A percentile compares a stretch with the other conserved stretches of the same genome.
Evolutionary conservation across 2,888 invertebrate genomes (phyloP).

Genomic region (Hydroisotoma schaefferi): DNA sequence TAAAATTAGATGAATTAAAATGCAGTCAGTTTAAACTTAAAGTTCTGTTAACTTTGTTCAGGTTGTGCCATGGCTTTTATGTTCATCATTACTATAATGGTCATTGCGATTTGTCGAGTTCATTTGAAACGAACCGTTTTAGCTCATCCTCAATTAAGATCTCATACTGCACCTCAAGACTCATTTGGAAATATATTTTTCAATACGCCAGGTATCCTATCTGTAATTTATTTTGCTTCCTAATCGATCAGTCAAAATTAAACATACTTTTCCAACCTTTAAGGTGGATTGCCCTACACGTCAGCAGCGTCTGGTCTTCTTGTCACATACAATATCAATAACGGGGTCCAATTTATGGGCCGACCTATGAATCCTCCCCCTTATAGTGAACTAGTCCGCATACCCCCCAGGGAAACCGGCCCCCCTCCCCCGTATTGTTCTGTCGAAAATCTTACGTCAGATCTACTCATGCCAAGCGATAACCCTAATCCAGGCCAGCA

Average conservation of each 20-base stretch:
- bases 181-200: constrained; percentile 41
- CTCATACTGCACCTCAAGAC: constrained; percentile 27
- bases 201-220: constrained; percentile 28
- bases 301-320: constrained; percentile 49
- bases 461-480: not conserved
- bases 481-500: not conserved
- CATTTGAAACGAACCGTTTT: constrained; percentile 53
- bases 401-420: constrained; percentile 53
- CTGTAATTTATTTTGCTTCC: too few species aligned
- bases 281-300: constrained; percentile 27
- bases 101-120: constrained; percentile 54
- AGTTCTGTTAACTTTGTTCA: constrained; percentile 34
- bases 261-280: not conserved
- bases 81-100: constrained; percentile 54
- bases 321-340: constrained; percentile 54
- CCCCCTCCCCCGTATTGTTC: constrained; percentile 57
- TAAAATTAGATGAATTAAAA: not conserved
- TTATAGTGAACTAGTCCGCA: constrained; percentile 52
- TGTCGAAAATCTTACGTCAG: constrained; percentile 47
- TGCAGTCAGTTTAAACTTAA: not conserved
- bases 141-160: constrained; percentile 49
- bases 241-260: too few species aligned
- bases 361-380: constrained; percentile 50
- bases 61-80: constrained; percentile 55
- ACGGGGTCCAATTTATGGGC: constrained; percentile 53